A percentile compares a stretch with the other conserved stretches of the same genome.
phyloP scores from a whole-genome alignment of 2,797 vertebrate species.

The Mastacembelus armatus region DNA sequence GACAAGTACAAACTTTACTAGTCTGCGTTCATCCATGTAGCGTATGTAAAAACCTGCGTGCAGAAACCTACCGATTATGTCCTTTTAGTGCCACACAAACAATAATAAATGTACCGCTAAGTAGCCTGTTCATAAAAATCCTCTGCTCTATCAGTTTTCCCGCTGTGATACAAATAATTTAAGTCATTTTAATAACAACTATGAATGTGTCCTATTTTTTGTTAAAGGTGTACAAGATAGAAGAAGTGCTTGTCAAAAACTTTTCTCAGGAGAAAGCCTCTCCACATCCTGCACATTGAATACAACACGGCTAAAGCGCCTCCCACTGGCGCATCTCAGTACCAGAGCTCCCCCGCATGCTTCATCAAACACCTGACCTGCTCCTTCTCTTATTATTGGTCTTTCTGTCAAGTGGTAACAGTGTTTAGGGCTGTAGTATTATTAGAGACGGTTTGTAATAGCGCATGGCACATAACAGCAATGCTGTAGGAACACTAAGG shows the following conservation, averaged over 20 bases:
- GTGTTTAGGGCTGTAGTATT: not conserved
- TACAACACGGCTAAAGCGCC: conserved; percentile 95
- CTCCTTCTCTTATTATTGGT: not conserved
- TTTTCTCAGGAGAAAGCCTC: conserved; percentile 71
- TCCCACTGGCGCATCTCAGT: conserved; percentile 86
- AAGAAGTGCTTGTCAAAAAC: conserved; percentile 76
- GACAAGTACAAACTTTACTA: not conserved
- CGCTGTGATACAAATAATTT: not conserved
- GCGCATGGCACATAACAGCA: no score
- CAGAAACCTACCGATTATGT: conserved; percentile 4
- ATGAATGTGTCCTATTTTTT: not conserved
- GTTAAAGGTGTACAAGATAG: conserved; percentile 44
- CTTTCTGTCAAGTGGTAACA: not conserved
- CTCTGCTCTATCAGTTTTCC: not conserved
- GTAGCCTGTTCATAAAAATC: not conserved
- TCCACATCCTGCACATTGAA: conserved; percentile 64
- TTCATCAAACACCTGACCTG: conserved; percentile 31
- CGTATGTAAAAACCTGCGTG: not conserved
- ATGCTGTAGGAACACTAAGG: not conserved
- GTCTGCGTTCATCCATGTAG: not conserved
- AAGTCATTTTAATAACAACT: not conserved
- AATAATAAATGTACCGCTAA: not conserved
- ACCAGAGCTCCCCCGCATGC: conserved; percentile 30
- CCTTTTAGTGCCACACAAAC: conserved; percentile 7
- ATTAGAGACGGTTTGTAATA: not conserved